These are phyloP conservation scores for Microchrysa polita DNA, from an alignment of 2,888 invertebrate species.

Conservation along the genomic window DNA sequence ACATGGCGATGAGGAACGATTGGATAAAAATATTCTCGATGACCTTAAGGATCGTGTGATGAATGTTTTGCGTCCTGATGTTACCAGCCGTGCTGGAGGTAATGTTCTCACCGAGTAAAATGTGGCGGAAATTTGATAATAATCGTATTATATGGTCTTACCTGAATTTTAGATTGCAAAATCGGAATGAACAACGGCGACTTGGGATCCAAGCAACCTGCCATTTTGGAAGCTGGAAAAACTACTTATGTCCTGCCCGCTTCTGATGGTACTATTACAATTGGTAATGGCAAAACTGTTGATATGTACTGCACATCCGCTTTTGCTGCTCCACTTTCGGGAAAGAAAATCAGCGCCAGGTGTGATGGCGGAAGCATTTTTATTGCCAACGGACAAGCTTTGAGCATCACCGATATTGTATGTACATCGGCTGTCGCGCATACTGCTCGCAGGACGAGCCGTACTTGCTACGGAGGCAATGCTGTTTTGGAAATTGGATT, in stretches of 20 bases:
- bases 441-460: constrained; percentile 55
- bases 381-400: constrained; percentile 51
- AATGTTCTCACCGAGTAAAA: no score
- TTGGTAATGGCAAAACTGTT: constrained; percentile 56
- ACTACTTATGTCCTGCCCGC: constrained; percentile 57
- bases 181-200: constrained; percentile 64
- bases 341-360: constrained; percentile 54
- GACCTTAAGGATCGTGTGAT: background rate
- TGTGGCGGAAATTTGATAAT: no score
- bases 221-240: constrained; percentile 66
- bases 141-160: background rate
- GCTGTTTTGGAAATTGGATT: constrained; percentile 62
- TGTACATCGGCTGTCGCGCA: constrained; percentile 58
- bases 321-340: constrained; percentile 51
- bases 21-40: no score
- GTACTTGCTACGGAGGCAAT: constrained; percentile 57
- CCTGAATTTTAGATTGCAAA: constrained; percentile 58
- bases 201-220: constrained; percentile 69
- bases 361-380: constrained; percentile 56
- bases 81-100: constrained; percentile 37
- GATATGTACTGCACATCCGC: constrained; percentile 57
- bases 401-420: constrained; percentile 56
- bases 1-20: background rate
- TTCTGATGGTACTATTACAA: constrained; percentile 55
- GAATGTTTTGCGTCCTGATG: background rate